Base-by-base conservation (phyloP, 2,113 vertebrate species). In the Ardeotis arabs region DNA sequence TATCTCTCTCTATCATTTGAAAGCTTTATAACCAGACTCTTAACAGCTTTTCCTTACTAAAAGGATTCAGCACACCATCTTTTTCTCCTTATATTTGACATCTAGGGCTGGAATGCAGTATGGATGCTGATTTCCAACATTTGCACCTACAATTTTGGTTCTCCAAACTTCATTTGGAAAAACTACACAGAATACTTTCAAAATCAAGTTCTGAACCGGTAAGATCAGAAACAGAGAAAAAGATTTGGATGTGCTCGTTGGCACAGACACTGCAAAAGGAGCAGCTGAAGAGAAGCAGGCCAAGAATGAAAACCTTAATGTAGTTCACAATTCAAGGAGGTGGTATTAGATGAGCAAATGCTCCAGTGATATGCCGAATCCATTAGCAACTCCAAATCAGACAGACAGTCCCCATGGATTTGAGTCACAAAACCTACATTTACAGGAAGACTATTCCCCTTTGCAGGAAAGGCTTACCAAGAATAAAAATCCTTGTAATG, bases 401-500 rank as follows among this genome's bases (percentile, higher is more conserved):
- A 63, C 66, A 86, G 52, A 62, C 29, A 68, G 91, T 94, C 88
- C 88, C 91, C 35, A n/a, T 31, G 52, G 75, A 95, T 73, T 96
- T 31, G 3, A 68, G 89, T 44, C 85, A 87, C 90, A 98, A 97
- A 92, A 86, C 37, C 91, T 84, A 87, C 92, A 95, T 93, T 53
- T 91, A 96, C 70, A 89, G 60, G 78, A 85, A 96, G 70, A 87
- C 80, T 95, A 91, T 82, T 95, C 75, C 72, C 76, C 52, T 80
- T 87, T 81, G 90, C 70, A 92, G 87, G 45, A 28, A 70, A 95
- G 85, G 50, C 85, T 96, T 84, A 94, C 62, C 64, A 90, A 67
- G 56, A 93, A 95, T 85, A 85, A 94, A 98, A 96, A 16, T 52
- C 52, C 62, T 90, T 92, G 70, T 95, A 91, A 95, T 60, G 75